Evolutionary conservation across 2,888 invertebrate species (phyloP).

Genomic region (Eledone cirrhosa): DNA sequence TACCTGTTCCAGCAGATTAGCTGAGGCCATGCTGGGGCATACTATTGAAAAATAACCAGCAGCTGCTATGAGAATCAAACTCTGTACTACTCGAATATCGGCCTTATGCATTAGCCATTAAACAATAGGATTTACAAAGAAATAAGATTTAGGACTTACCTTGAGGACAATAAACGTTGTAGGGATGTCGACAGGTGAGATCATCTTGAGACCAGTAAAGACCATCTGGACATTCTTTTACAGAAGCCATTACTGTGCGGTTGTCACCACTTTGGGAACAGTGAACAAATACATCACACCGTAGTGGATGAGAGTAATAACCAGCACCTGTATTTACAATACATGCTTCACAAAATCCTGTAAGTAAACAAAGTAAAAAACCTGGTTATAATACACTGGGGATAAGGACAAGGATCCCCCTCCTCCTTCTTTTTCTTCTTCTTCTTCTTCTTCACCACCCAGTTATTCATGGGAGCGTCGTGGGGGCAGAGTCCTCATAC

Average conservation of each 20-base stretch:
- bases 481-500: too few relatives aligned
- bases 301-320: constrained; percentile 35
- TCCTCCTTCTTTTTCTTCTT: too few relatives aligned
- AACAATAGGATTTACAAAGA: too few relatives aligned
- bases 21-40: too few relatives aligned
- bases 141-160: neutral
- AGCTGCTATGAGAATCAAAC: too few relatives aligned
- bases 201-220: constrained; percentile 39
- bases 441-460: neutral
- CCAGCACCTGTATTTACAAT: constrained; percentile 40
- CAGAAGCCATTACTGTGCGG: constrained; percentile 32
- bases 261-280: constrained; percentile 35
- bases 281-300: constrained; percentile 39
- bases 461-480: too few relatives aligned
- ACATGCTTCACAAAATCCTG: constrained; percentile 38
- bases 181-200: constrained; percentile 19
- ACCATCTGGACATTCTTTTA: constrained; percentile 38
- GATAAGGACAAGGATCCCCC: too few relatives aligned
- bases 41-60: too few relatives aligned
- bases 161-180: constrained; percentile 20
- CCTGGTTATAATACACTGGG: neutral
- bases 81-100: too few relatives aligned
- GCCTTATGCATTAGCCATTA: too few relatives aligned
- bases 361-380: constrained; percentile 20
- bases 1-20: too few relatives aligned